These are phyloP conservation scores for Physella acuta DNA, from an alignment of 1,140 invertebrate species.

Conservation along the genomic window DNA sequence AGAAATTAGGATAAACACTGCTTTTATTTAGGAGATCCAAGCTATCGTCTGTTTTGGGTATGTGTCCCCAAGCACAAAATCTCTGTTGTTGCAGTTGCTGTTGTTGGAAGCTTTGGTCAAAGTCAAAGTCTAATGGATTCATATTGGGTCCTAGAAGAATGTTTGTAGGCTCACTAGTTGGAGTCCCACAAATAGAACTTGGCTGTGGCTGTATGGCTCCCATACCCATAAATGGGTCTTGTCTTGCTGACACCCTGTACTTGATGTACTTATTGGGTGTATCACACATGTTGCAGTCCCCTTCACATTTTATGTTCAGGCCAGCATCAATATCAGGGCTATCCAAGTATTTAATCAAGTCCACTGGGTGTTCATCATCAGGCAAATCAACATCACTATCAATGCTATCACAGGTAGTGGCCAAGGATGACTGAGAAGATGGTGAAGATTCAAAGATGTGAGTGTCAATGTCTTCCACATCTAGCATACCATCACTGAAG, in stretches of 20 bases:
- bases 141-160: neutral
- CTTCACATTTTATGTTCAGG: constrained; percentile 7
- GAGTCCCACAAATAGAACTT: too few relatives aligned
- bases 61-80: constrained; percentile 18
- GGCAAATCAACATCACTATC: constrained; percentile 19
- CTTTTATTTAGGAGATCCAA: neutral
- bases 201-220: too few relatives aligned
- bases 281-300: neutral
- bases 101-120: neutral
- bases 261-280: constrained; percentile 12
- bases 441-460: neutral
- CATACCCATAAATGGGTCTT: constrained; percentile 24
- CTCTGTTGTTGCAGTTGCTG: neutral
- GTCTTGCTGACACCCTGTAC: neutral
- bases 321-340: neutral
- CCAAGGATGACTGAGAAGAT: neutral
- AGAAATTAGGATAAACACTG: neutral
- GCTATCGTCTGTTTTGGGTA: constrained; percentile 2
- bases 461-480: neutral
- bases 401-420: neutral
- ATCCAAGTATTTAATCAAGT: constrained; percentile 15
- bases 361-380: constrained; percentile 20
- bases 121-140: neutral
- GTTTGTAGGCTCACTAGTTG: too few relatives aligned
- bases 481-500: neutral